Evolutionary conservation across 1,140 invertebrate species (phyloP).

Genomic region (Papilio glaucus): DNA sequence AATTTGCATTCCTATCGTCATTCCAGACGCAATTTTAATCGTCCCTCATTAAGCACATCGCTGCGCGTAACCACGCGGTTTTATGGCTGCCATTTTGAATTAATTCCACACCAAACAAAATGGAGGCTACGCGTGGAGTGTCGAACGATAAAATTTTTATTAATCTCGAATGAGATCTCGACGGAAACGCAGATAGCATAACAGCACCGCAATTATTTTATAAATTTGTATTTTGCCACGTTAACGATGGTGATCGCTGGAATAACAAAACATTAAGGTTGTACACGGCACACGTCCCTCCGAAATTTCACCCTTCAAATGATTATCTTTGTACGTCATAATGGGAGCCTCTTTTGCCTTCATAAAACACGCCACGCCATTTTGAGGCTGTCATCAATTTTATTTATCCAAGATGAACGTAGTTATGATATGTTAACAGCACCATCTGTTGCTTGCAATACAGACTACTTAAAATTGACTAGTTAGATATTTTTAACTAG

Average conservation of each 20-base stretch:
- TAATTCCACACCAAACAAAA: constrained; percentile 77
- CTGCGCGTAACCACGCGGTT: constrained; percentile 70
- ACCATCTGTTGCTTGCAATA: constrained; percentile 3
- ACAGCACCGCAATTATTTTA: constrained; percentile 50
- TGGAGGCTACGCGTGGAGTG: constrained; percentile 53
- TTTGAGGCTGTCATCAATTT: constrained; percentile 20
- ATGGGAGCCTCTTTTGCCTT: constrained; percentile 33
- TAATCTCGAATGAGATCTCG: constrained; percentile 64
- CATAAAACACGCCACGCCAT: constrained; percentile 29
- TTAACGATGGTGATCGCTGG: constrained; percentile 39
- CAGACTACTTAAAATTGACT: background rate
- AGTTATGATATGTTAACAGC: constrained; percentile 12
- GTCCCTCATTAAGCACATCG: constrained; percentile 77
- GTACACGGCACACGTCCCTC: constrained; percentile 31
- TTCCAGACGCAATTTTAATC: constrained; percentile 73
- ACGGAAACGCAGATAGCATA: constrained; percentile 47
- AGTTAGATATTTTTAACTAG: no score
- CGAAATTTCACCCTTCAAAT: constrained; percentile 29
- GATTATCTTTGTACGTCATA: constrained; percentile 32
- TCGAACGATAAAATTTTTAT: constrained; percentile 71
- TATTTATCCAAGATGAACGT: background rate
- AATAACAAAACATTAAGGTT: constrained; percentile 47
- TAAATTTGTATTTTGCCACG: constrained; percentile 43
- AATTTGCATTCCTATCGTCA: constrained; percentile 64
- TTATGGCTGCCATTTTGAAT: constrained; percentile 75